Evolutionary conservation across 2,113 vertebrate genomes (phyloP), one percentile per base, ranked within the genome.

Genomic region (Tyrannus savana): DNA sequence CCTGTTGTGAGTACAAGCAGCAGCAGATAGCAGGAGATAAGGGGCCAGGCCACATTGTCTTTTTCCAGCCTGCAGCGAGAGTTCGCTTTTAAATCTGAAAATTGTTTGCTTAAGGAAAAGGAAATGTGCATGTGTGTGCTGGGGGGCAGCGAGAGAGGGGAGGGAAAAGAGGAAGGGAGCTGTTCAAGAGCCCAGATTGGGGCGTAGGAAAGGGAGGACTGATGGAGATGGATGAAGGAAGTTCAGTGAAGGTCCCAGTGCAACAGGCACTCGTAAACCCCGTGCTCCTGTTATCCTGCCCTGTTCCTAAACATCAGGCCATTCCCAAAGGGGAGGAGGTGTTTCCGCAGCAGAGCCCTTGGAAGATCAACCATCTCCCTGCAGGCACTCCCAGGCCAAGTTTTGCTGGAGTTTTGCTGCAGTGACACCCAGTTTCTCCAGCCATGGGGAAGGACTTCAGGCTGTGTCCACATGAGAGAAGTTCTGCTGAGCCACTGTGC

Each of bases 11-110:
- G 59, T 79, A 80, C 88, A 93, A 89, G 91, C 67, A 44, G 87
- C 71, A 81, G 91, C 82, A 96, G 92, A 97, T 96, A 97, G 82
- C 91, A 42, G 87, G 68, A 97, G 97, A 97, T 97, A 97, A 96
- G 95, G 64, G 77, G 66, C 4, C 7, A 58, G 86, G 60, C 84
- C 69, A 18, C 90, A 93, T 95, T 96, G 94, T 93, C 90, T 84
- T 94, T 89, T 75, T 71, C 62, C 89, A 92, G 77, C 63, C 76
- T 84, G 82, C 49, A 7, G 41, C 25, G 63, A 16, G 84, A 75
- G 92, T 42, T 91, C 50, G 12, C 87, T 93, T 93, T 94, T 59
- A 64, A 94, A 97, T 89, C 94, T 84, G 91, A 87, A 94, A 96
- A 91, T 75, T 94, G 93, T 95, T 94, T 94, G 94, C 78, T 88